Evolutionary conservation across 1,140 invertebrate genomes (phyloP).

Genomic region (Pygmarrhopalites habei): DNA sequence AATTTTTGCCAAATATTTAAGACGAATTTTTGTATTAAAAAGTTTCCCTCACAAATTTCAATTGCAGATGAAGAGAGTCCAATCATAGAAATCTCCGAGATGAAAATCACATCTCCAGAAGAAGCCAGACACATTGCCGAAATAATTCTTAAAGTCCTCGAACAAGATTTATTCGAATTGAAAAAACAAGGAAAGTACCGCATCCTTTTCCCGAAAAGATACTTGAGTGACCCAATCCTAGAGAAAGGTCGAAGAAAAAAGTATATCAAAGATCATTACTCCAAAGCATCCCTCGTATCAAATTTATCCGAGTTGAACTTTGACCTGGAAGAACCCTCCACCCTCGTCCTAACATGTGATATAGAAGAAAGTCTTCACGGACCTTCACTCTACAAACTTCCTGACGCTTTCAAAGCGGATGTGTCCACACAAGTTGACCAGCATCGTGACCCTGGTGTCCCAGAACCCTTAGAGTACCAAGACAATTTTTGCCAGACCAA

Average conservation of each 20-base stretch:
- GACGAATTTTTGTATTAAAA: too few relatives aligned
- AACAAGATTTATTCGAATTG: conserved; percentile 8
- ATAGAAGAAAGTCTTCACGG: background rate
- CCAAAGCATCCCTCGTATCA: conserved; percentile 2
- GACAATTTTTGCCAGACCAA: background rate
- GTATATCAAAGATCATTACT: background rate
- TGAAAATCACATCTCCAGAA: background rate
- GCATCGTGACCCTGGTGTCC: too few relatives aligned
- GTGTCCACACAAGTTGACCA: too few relatives aligned
- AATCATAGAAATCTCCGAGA: too few relatives aligned
- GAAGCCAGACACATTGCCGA: conserved; percentile 8
- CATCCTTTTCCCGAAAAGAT: too few relatives aligned
- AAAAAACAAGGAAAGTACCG: background rate
- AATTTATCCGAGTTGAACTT: background rate
- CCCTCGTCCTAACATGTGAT: too few relatives aligned
- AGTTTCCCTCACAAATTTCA: too few relatives aligned
- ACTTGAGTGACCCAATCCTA: background rate
- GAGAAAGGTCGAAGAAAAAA: background rate
- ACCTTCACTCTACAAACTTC: too few relatives aligned
- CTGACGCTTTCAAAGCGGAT: too few relatives aligned
- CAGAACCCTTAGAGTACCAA: too few relatives aligned
- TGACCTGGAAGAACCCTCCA: conserved; percentile 17
- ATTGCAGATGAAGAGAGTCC: too few relatives aligned
- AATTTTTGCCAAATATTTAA: too few relatives aligned
- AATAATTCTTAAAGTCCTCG: background rate